These are phyloP conservation scores for Halcyon badia DNA, from an alignment of 2,797 vertebrate genomes.

Conservation along the genomic window DNA sequence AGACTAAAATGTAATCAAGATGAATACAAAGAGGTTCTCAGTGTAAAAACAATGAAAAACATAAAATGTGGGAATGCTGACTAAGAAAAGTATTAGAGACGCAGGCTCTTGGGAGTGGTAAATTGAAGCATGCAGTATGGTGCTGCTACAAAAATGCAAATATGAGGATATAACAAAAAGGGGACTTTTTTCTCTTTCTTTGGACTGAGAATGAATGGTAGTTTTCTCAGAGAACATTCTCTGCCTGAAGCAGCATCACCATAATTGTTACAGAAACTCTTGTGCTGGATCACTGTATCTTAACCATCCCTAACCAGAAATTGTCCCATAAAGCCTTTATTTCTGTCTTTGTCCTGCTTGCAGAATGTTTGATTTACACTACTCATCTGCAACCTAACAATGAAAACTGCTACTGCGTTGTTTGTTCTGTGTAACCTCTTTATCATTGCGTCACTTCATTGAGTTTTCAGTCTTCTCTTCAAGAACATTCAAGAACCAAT, in stretches of 20 bases:
- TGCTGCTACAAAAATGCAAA: not conserved
- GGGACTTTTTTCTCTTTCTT: not conserved
- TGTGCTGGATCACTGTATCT: not conserved
- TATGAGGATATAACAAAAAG: not conserved
- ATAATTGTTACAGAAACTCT: not conserved
- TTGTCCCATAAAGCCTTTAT: not conserved
- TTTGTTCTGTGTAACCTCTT: not conserved
- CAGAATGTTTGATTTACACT: not conserved
- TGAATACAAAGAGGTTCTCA: slow-evolving; percentile 5
- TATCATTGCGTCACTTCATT: not conserved
- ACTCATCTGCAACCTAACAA: not conserved
- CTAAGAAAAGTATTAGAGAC: not conserved
- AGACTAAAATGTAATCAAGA: slow-evolving; percentile 34
- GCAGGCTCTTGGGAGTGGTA: not conserved
- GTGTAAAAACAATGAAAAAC: not conserved
- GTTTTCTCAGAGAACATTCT: not conserved
- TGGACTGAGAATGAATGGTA: not conserved
- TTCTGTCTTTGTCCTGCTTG: not conserved
- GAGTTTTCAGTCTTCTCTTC: not conserved
- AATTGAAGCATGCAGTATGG: not conserved
- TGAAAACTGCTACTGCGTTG: not conserved
- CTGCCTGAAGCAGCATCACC: not conserved
- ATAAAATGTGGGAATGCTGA: slow-evolving; percentile 11
- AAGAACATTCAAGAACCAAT: not conserved
- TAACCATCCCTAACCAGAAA: not conserved